Evolutionary conservation across 2,113 vertebrate species (phyloP).

Genomic region (Periophthalmodon schlosseri): DNA sequence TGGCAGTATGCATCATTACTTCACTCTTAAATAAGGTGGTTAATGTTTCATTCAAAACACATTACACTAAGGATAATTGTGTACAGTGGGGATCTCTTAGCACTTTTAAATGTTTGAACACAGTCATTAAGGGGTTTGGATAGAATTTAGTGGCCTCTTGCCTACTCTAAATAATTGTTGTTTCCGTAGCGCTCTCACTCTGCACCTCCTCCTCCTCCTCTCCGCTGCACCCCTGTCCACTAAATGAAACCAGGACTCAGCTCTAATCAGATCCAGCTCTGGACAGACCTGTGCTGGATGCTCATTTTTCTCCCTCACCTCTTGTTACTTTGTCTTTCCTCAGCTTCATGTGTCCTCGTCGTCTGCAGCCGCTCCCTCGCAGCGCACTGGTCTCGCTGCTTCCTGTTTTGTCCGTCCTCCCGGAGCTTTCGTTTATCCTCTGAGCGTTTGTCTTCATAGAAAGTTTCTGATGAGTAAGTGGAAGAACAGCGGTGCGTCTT

Average conservation of each 20-base stretch:
- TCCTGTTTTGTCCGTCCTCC: slow-evolving; percentile 32
- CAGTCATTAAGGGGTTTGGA: slow-evolving; percentile 6
- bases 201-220: slow-evolving; percentile 7
- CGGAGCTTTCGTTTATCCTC: slow-evolving; percentile 11
- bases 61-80: not conserved
- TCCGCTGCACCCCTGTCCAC: slow-evolving; percentile 39
- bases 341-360: slow-evolving; percentile 44
- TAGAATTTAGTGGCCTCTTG: slow-evolving; percentile 29
- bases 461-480: not conserved
- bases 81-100: not conserved
- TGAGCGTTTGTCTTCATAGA: slow-evolving; percentile 31
- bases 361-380: slow-evolving; percentile 21
- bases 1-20: no score
- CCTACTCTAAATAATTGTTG: slow-evolving; percentile 1
- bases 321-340: slow-evolving; percentile 59
- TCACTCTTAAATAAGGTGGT: not conserved
- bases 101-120: not conserved
- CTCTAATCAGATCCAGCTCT: slow-evolving; percentile 73
- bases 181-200: slow-evolving; percentile 23
- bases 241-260: slow-evolving; percentile 69
- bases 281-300: slow-evolving; percentile 52
- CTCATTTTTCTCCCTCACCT: slow-evolving; percentile 65
- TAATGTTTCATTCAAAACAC: not conserved
- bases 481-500: not conserved
- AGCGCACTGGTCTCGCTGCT: slow-evolving; percentile 28